phyloP scores from a whole-genome alignment of 1,140 invertebrate genomes.

The Oscheius sp. region DNA sequence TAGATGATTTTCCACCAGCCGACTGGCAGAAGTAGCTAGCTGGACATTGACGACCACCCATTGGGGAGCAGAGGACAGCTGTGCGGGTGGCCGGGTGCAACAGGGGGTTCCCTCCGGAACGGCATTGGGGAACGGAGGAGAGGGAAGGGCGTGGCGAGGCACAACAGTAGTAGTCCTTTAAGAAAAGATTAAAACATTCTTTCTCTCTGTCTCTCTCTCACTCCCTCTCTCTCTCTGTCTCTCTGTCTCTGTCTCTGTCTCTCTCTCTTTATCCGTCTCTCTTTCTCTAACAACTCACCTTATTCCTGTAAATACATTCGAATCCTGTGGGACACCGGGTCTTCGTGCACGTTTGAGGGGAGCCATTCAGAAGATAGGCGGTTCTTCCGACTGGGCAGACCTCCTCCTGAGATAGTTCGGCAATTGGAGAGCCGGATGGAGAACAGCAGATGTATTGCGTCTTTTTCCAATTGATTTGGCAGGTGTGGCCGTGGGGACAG shows the following conservation, averaged over 20 bases:
- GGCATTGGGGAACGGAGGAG: background rate
- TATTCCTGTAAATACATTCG: slow-evolving; percentile 31
- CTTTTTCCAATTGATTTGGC: slow-evolving; percentile 35
- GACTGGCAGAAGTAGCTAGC: slow-evolving; percentile 25
- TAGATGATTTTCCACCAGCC: background rate
- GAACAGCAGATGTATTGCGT: slow-evolving; percentile 38
- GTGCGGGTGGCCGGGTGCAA: slow-evolving; percentile 26
- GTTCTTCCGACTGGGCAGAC: slow-evolving; percentile 37
- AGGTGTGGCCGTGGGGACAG: slow-evolving; percentile 23
- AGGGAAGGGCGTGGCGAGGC: background rate
- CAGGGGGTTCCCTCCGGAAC: background rate
- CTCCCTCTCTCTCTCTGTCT: no score
- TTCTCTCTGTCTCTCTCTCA: no score
- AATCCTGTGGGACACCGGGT: slow-evolving; percentile 31
- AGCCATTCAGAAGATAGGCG: slow-evolving; percentile 38
- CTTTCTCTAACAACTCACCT: slow-evolving; percentile 2
- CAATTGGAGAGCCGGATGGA: slow-evolving; percentile 10
- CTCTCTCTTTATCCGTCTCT: slow-evolving; percentile 1
- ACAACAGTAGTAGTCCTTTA: slow-evolving; percentile 1
- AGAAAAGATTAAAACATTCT: background rate
- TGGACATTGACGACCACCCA: slow-evolving; percentile 20
- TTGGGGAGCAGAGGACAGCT: slow-evolving; percentile 22
- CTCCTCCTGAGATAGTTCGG: slow-evolving; percentile 11
- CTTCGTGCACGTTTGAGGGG: slow-evolving; percentile 36
- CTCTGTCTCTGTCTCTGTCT: background rate